phyloP scores from a whole-genome alignment of 2,113 vertebrate genomes.

The Zosterops pallidus region DNA sequence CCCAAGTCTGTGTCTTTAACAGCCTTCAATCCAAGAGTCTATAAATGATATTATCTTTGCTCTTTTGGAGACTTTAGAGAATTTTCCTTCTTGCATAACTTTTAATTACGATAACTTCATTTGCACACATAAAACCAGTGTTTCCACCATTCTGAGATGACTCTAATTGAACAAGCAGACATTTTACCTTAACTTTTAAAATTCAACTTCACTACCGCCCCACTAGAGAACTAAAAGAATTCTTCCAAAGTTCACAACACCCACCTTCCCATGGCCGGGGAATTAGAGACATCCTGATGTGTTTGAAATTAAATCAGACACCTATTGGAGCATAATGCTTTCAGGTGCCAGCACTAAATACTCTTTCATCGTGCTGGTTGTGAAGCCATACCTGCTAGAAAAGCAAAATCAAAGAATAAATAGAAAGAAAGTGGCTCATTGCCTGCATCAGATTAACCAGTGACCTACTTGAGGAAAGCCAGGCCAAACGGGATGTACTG shows the following conservation, averaged over 20 bases:
- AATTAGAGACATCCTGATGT: background rate
- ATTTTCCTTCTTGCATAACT: background rate
- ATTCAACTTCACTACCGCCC: background rate
- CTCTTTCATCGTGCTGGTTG: background rate
- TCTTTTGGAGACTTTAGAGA: background rate
- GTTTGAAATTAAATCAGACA: slow-evolving; percentile 16
- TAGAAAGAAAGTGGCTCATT: background rate
- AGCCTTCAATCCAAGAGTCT: background rate
- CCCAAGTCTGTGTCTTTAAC: background rate
- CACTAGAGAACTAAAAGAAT: background rate
- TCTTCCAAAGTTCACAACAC: background rate
- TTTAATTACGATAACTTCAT: background rate
- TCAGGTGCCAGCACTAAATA: slow-evolving; percentile 17
- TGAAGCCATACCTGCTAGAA: background rate
- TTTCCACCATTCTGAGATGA: background rate
- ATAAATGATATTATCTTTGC: background rate
- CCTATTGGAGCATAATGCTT: background rate
- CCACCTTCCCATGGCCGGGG: background rate
- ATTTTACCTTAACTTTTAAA: background rate
- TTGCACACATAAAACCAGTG: background rate
- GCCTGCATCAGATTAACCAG: background rate
- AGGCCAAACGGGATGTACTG: background rate
- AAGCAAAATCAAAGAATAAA: slow-evolving; percentile 20
- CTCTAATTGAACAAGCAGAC: background rate
- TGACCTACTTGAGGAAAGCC: slow-evolving; percentile 10